These are phyloP conservation scores for Gymnoscelis rufifasciata DNA, from an alignment of 2,888 invertebrate genomes.

Conservation along the genomic window DNA sequence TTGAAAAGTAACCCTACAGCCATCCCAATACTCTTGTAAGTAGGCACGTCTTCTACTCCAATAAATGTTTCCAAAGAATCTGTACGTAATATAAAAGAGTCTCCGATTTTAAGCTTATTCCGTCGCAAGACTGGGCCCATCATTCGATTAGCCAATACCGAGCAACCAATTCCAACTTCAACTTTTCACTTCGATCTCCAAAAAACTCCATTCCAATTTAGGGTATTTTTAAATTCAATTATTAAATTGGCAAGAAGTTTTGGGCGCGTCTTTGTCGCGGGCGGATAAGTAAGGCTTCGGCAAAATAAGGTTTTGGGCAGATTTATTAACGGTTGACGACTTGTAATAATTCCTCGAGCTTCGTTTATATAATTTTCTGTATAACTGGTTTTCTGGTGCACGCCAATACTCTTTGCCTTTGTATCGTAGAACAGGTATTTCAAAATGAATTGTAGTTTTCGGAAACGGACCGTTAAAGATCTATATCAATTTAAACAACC, in stretches of 20 bases:
- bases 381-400: neutral
- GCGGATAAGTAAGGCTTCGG: slow-evolving; percentile 9
- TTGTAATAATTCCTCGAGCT: neutral
- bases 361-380: too few species aligned
- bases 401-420: neutral
- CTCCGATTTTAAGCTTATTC: neutral
- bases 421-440: too few species aligned
- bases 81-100: neutral
- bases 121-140: neutral
- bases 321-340: too few species aligned
- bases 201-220: slow-evolving; percentile 11
- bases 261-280: slow-evolving; percentile 10
- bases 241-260: slow-evolving; percentile 21
- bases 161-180: slow-evolving; percentile 5
- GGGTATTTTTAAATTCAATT: slow-evolving; percentile 24
- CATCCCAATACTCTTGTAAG: too few species aligned
- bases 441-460: too few species aligned
- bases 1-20: too few species aligned
- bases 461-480: too few species aligned
- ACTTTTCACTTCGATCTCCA: slow-evolving; percentile 18
- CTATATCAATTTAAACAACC: too few species aligned
- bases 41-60: too few species aligned
- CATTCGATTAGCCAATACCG: slow-evolving; percentile 1
- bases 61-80: neutral
- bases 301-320: too few species aligned